Conservation (phyloP, 2,888 invertebrate genomes). For the Polydrusus pterygomalis region DNA sequence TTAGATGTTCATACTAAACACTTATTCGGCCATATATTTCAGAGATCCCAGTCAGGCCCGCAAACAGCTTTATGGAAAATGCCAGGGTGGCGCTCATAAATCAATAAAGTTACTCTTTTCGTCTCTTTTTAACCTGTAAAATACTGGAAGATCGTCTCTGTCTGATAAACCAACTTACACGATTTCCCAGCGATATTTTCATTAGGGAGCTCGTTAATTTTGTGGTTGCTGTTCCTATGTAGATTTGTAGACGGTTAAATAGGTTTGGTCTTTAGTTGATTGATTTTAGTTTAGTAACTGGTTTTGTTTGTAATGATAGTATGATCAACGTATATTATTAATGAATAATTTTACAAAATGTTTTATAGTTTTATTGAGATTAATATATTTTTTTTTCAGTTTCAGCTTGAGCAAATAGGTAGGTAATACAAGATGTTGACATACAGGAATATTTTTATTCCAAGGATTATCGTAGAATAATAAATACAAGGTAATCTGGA, state of each 20-base stretch:
- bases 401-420: too few relatives aligned
- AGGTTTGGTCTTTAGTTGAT: slow-evolving; percentile 29
- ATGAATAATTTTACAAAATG: background rate
- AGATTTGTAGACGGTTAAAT: slow-evolving; percentile 44
- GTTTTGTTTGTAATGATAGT: background rate
- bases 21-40: slow-evolving; percentile 73
- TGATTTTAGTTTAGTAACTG: slow-evolving; percentile 1
- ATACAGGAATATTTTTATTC: too few relatives aligned
- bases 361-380: too few relatives aligned
- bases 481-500: too few relatives aligned
- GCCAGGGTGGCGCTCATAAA: slow-evolving; percentile 75
- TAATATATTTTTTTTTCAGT: too few relatives aligned
- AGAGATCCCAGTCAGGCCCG: slow-evolving; percentile 68
- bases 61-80: slow-evolving; percentile 74
- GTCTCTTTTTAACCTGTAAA: slow-evolving; percentile 64
- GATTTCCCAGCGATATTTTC: slow-evolving; percentile 63
- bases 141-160: slow-evolving; percentile 61
- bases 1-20: slow-evolving; percentile 72
- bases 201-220: slow-evolving; percentile 48
- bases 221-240: slow-evolving; percentile 42
- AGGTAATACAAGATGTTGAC: too few relatives aligned
- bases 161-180: slow-evolving; percentile 62
- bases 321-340: background rate
- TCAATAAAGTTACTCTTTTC: slow-evolving; percentile 74
- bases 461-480: too few relatives aligned